Evolutionary conservation across 2,797 vertebrate species (phyloP).

Genomic region (Alosa sapidissima): DNA sequence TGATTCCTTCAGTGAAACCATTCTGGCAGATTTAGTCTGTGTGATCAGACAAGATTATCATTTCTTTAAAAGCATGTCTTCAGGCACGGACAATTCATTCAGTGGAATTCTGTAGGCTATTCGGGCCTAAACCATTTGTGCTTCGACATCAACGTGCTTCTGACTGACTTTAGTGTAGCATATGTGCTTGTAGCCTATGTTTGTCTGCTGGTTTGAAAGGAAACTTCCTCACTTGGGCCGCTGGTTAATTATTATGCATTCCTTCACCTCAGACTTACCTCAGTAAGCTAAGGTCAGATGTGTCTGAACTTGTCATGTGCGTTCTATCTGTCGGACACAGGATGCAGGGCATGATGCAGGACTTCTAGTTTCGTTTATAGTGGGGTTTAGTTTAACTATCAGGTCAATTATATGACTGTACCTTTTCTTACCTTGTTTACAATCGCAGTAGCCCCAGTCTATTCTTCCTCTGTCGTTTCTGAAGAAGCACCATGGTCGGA

Average conservation of each 20-base stretch:
- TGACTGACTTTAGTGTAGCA: neutral
- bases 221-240: neutral
- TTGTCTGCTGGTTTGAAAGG: neutral
- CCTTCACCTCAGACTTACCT: neutral
- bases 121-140: neutral
- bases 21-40: neutral
- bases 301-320: slow-evolving; percentile 43
- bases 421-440: slow-evolving; percentile 78
- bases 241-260: neutral
- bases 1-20: neutral
- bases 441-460: slow-evolving; percentile 86
- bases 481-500: slow-evolving; percentile 85
- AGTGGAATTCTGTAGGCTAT: neutral
- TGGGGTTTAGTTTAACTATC: neutral
- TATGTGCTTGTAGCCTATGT: neutral
- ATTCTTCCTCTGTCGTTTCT: slow-evolving; percentile 68
- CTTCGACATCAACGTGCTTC: too few species aligned
- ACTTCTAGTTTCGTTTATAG: neutral
- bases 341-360: neutral
- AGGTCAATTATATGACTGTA: neutral
- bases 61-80: neutral
- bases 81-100: neutral
- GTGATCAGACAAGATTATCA: neutral
- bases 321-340: neutral
- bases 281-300: slow-evolving; percentile 16